A percentile compares a stretch with the other conserved stretches of the same genome.
phyloP scores from a whole-genome alignment of 1,140 invertebrate species.

The Manduca sexta region DNA sequence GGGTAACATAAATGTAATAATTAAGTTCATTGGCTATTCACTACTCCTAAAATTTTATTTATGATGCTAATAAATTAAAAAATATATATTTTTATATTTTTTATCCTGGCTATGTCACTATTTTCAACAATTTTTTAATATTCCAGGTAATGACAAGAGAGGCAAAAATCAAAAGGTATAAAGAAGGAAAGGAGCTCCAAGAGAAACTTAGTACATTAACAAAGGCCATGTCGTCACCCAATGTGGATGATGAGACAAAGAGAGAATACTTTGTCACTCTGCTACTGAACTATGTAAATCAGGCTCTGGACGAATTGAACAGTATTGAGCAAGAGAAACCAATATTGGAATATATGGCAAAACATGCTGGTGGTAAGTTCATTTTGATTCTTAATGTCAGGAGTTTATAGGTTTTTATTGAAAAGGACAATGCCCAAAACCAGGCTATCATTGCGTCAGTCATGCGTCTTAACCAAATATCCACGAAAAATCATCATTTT shows the following conservation, averaged over 20 bases:
- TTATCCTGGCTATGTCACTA: too few relatives aligned
- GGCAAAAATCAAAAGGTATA: constrained; percentile 84
- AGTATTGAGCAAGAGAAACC: constrained; percentile 82
- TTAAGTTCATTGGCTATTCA: too few relatives aligned
- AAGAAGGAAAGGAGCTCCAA: constrained; percentile 86
- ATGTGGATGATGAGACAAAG: constrained; percentile 86
- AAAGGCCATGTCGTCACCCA: constrained; percentile 75
- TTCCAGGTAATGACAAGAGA: constrained; percentile 60
- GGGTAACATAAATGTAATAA: too few relatives aligned
- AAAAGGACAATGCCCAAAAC: too few relatives aligned
- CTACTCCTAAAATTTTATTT: too few relatives aligned
- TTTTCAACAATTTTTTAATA: background rate
- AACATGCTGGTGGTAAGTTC: constrained; percentile 60
- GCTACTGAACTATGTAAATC: constrained; percentile 83
- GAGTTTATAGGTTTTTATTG: too few relatives aligned
- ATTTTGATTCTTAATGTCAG: too few relatives aligned
- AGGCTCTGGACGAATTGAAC: constrained; percentile 85
- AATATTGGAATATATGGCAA: constrained; percentile 82
- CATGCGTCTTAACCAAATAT: too few relatives aligned
- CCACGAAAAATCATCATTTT: too few relatives aligned
- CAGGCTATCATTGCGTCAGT: too few relatives aligned
- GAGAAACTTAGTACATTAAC: constrained; percentile 79
- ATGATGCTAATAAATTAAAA: too few relatives aligned
- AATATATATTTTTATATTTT: too few relatives aligned
- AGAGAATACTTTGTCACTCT: constrained; percentile 88